Percentiles rank a stretch among this genome's conserved stretches.
phyloP scores from a whole-genome alignment of 2,888 invertebrate genomes.

The Phengaris arion region DNA sequence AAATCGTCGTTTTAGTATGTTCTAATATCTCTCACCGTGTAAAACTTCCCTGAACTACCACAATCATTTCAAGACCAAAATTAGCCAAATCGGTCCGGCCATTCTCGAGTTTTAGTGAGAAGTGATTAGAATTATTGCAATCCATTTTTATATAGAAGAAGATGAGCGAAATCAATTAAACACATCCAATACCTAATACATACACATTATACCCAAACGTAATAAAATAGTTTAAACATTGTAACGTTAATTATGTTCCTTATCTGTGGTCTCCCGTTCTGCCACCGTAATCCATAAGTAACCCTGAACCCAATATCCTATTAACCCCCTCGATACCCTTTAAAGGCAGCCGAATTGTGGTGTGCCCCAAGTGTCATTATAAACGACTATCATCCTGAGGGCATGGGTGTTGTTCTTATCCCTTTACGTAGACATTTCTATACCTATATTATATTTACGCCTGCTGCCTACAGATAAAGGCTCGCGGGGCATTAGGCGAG shows the following conservation, averaged over 20 bases:
- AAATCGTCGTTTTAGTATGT: too few species aligned
- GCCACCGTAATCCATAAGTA: constrained; percentile 30
- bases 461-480: constrained; percentile 65
- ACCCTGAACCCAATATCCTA: constrained; percentile 36
- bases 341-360: constrained; percentile 41
- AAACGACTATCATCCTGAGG: constrained; percentile 44
- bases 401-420: constrained; percentile 42
- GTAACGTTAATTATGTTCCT: constrained; percentile 15
- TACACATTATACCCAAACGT: neutral
- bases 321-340: constrained; percentile 37
- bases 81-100: too few species aligned
- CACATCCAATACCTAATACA: neutral
- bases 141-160: too few species aligned
- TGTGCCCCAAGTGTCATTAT: constrained; percentile 43
- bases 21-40: too few species aligned
- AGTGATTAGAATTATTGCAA: too few species aligned
- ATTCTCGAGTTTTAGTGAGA: too few species aligned
- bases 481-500: constrained; percentile 60
- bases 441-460: constrained; percentile 41
- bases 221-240: neutral
- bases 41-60: too few species aligned
- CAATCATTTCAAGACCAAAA: too few species aligned
- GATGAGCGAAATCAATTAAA: neutral
- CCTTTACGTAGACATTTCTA: constrained; percentile 40
- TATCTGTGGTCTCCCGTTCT: constrained; percentile 22